Conservation (phyloP, 1,140 invertebrate genomes). For the Meloidogyne hapla region DNA sequence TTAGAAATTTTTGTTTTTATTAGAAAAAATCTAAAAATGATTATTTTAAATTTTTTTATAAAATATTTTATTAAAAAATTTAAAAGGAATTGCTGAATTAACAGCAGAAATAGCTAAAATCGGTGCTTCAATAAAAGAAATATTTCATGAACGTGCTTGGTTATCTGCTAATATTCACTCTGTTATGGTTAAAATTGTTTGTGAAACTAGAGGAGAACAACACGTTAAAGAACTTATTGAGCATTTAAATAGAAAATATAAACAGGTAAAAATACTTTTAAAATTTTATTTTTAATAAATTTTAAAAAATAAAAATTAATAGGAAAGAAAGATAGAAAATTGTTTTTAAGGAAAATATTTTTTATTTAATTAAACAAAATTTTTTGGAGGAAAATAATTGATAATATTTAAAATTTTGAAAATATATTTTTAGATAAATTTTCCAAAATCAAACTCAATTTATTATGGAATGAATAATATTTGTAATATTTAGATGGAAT, state of each 20-base stretch:
- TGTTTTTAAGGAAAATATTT: too few relatives aligned
- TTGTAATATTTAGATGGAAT: too few relatives aligned
- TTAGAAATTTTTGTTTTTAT: too few relatives aligned
- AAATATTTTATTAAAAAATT: slow-evolving; percentile 67
- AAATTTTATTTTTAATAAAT: too few relatives aligned
- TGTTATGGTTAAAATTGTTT: slow-evolving; percentile 74
- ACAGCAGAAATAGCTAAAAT: slow-evolving; percentile 74
- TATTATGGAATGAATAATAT: neutral
- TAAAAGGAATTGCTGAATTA: slow-evolving; percentile 77
- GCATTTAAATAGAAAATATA: slow-evolving; percentile 45
- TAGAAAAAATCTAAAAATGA: slow-evolving; percentile 68
- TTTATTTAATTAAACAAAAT: too few relatives aligned
- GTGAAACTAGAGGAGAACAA: slow-evolving; percentile 78
- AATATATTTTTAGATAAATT: slow-evolving; percentile 4
- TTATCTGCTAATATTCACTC: slow-evolving; percentile 80
- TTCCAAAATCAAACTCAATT: neutral
- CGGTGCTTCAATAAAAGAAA: slow-evolving; percentile 88
- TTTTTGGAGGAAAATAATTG: too few relatives aligned
- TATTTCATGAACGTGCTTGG: slow-evolving; percentile 89
- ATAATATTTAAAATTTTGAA: neutral
- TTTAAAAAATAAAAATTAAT: slow-evolving; percentile 14
- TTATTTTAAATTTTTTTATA: neutral
- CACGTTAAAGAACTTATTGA: slow-evolving; percentile 67
- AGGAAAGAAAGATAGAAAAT: too few relatives aligned
- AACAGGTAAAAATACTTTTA: slow-evolving; percentile 40